Evolutionary conservation across 2,113 vertebrate genomes (phyloP).

Genomic region (Struthidea cinerea): DNA sequence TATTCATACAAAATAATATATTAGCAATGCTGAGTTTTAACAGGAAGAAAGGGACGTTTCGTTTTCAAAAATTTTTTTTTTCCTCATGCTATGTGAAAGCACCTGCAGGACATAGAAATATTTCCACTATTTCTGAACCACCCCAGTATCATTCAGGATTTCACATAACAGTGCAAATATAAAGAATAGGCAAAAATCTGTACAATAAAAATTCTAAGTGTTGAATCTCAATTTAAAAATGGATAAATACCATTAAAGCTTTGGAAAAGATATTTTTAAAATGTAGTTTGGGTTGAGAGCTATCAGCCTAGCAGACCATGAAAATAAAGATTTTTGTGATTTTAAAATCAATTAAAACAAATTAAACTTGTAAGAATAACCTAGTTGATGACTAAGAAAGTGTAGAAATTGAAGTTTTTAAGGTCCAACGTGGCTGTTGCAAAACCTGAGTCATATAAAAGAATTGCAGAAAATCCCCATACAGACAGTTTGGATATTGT

Average conservation of each 20-base stretch:
- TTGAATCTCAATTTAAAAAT: not conserved
- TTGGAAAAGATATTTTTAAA: not conserved
- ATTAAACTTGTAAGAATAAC: not conserved
- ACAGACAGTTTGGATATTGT: not conserved
- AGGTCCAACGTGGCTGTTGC: fast-evolving
- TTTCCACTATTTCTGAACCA: not conserved
- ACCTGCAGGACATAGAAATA: not conserved
- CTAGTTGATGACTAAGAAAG: not conserved
- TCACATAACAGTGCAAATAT: not conserved
- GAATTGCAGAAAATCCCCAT: not conserved
- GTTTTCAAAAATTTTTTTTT: not conserved
- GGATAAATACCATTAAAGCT: not conserved
- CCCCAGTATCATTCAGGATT: not conserved
- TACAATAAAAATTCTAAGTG: not conserved
- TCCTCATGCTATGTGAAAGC: not conserved
- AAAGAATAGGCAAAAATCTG: not conserved
- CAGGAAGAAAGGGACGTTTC: not conserved
- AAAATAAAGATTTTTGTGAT: not conserved
- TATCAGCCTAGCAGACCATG: not conserved
- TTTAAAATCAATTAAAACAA: not conserved
- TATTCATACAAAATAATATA: not conserved
- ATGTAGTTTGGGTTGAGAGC: not conserved
- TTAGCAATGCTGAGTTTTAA: not conserved
- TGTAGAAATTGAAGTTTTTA: not conserved
- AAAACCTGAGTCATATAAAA: not conserved